Evolutionary conservation across 2,113 vertebrate species (phyloP).

Genomic region (Sinocyclocheilus maitianheensis): DNA sequence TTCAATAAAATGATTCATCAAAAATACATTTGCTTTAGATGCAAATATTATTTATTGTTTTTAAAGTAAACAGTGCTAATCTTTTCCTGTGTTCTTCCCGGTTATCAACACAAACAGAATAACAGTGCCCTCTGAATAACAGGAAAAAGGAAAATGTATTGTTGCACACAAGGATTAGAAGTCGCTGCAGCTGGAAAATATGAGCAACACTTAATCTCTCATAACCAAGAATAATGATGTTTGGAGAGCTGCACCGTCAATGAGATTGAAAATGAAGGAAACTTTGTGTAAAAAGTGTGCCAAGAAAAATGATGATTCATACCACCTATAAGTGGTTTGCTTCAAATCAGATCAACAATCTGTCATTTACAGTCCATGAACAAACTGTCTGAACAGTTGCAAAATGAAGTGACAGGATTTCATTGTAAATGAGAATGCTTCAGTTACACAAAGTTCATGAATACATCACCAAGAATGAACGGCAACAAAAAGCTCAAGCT

Average conservation of each 20-base stretch:
- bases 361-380: background rate
- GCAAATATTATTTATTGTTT: constrained; percentile 1
- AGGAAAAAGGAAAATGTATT: constrained; percentile 70
- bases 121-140: constrained; percentile 61
- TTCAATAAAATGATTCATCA: background rate
- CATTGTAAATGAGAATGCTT: background rate
- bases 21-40: constrained; percentile 10
- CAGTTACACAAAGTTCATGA: constrained; percentile 15
- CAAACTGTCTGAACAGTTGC: background rate
- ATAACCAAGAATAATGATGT: constrained; percentile 3
- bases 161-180: background rate
- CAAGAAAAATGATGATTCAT: constrained; percentile 10
- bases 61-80: background rate
- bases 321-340: background rate
- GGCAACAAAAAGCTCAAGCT: constrained; percentile 55
- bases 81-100: constrained; percentile 34
- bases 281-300: background rate
- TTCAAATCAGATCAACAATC: constrained; percentile 10
- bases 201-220: background rate
- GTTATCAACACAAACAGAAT: constrained; percentile 46
- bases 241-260: background rate
- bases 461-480: constrained; percentile 34
- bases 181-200: constrained; percentile 20
- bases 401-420: background rate
- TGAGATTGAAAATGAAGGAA: background rate